These are phyloP conservation scores for Drosophila micromelanica DNA, from an alignment of 1,140 invertebrate genomes.

Conservation along the genomic window DNA sequence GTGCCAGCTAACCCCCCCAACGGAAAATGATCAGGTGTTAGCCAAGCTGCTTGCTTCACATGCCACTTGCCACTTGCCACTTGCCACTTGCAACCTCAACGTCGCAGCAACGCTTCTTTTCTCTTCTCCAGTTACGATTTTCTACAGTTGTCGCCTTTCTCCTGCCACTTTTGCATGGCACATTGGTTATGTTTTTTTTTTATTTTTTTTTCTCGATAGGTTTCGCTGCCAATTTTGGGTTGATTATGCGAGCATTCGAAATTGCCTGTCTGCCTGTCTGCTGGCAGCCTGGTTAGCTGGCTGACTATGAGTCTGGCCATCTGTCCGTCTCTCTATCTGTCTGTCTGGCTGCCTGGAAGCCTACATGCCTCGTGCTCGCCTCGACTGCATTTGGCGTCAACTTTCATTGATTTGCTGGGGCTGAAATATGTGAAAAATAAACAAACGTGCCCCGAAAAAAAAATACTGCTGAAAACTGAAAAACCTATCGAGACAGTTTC, in stretches of 20 bases:
- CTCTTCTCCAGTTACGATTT: slow-evolving; percentile 1
- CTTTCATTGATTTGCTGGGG: slow-evolving; percentile 65
- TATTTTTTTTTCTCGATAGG: slow-evolving; percentile 21
- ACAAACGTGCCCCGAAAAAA: slow-evolving; percentile 47
- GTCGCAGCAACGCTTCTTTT: background rate
- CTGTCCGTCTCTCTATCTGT: background rate
- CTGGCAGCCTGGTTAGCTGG: slow-evolving; percentile 11
- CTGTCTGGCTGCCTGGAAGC: slow-evolving; percentile 12
- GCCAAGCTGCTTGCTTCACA: background rate
- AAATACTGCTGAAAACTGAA: slow-evolving; percentile 48
- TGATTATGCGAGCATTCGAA: slow-evolving; percentile 77
- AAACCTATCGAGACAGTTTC: slow-evolving; percentile 70
- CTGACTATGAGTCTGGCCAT: background rate
- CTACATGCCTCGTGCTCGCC: slow-evolving; percentile 26
- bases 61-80: background rate
- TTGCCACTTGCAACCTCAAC: too few relatives aligned
- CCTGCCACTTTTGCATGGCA: slow-evolving; percentile 41
- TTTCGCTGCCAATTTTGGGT: slow-evolving; percentile 65
- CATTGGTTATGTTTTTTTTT: slow-evolving; percentile 30
- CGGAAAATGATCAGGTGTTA: slow-evolving; percentile 23
- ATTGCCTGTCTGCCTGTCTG: slow-evolving; percentile 37
- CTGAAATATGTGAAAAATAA: slow-evolving; percentile 40
- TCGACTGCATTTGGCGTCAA: slow-evolving; percentile 39
- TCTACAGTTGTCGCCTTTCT: slow-evolving; percentile 43
- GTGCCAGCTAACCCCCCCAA: slow-evolving; percentile 18